Conservation (phyloP, 2,113 vertebrate genomes). For the Thryonomys swinderianus region DNA sequence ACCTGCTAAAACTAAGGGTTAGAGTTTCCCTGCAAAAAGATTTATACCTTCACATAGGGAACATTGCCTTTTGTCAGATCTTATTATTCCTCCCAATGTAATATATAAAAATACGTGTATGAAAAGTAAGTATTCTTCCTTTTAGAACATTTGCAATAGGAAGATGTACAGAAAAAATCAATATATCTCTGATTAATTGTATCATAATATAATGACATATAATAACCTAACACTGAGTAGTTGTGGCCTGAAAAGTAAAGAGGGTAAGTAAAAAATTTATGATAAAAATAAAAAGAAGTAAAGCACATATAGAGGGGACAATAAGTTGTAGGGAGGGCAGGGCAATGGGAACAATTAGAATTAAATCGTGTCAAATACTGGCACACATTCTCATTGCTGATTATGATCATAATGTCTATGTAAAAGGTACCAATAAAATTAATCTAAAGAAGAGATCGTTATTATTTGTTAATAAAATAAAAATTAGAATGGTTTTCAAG, state of each 20-base stretch:
- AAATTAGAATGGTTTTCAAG: background rate
- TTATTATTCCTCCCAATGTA: background rate
- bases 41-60: background rate
- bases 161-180: background rate
- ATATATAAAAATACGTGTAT: background rate
- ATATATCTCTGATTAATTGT: background rate
- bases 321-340: too few relatives aligned
- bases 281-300: too few relatives aligned
- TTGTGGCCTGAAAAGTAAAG: background rate
- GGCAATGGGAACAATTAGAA: too few relatives aligned
- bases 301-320: too few relatives aligned
- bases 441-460: background rate
- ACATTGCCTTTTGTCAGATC: background rate
- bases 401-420: too few relatives aligned
- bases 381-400: too few relatives aligned
- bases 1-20: background rate
- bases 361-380: too few relatives aligned
- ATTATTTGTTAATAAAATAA: background rate
- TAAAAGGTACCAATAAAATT: too few relatives aligned
- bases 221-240: background rate
- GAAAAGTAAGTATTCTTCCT: background rate
- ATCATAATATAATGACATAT: background rate
- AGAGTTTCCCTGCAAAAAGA: background rate
- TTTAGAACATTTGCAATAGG: background rate
- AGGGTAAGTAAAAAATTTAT: too few relatives aligned